Base-by-base conservation (phyloP, 2,888 invertebrate species). In the Sphaeridia pumilis region DNA sequence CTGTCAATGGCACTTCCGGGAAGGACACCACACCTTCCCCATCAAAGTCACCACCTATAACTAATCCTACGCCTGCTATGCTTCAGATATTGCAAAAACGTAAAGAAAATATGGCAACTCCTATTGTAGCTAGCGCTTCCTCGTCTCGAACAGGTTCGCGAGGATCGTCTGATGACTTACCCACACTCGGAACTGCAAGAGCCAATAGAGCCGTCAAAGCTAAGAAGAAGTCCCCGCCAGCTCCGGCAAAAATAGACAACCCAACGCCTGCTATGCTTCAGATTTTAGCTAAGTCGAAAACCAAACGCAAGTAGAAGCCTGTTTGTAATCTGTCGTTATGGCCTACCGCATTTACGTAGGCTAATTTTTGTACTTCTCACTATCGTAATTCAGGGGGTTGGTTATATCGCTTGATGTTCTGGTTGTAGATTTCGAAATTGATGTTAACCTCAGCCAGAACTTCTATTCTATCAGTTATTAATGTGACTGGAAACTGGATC, bases 261-360 rank as follows among this genome's bases (percentile, higher is more conserved):
- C 83, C 83, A 1, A 84, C 84, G 1, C 78, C 79, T 38, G 82
- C 82, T 1, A 84, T 84, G 84, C 72, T 79, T 57, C 78, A 79
- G 59, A 77, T 84, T 1, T 71, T 80, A 51, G 75, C 77, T 35
- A 77, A 73, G 66, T 78, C 78, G 64, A 77, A 38, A 27, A 46
- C 36, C n/a, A 52, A 52, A 22, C 36, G 38, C 1, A 44, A 51
- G n/a, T 45, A 51, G 22, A 21, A 36, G 20, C 20, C 31, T 14
- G 14, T n/a, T n/a, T n/a, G n/a, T n/a, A n/a, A n/a, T n/a, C n/a
- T n/a, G n/a, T n/a, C n/a, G n/a, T n/a, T n/a, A n/a, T n/a, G n/a
- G n/a, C n/a, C n/a, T n/a, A n/a, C n/a, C n/a, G n/a, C n/a, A n/a
- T n/a, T n/a, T n/a, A n/a, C n/a, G n/a, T n/a, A n/a, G n/a, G n/a